Conservation (phyloP, 2,888 invertebrate genomes). For the Ophioninae sp. region DNA sequence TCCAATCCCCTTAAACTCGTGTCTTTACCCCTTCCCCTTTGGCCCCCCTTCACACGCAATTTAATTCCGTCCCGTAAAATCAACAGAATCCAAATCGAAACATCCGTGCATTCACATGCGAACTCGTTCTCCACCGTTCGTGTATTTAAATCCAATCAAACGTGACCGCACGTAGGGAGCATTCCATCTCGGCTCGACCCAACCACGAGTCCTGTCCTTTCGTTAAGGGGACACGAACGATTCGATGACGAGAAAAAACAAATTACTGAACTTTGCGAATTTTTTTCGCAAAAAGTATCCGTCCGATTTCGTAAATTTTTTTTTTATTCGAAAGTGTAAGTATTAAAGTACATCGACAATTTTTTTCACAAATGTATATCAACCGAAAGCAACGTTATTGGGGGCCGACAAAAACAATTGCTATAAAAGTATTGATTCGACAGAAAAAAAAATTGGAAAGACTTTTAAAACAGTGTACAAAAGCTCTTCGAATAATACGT, state of each 20-base stretch:
- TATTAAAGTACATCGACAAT: too few relatives aligned
- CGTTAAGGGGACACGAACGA: not conserved
- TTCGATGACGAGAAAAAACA: not conserved
- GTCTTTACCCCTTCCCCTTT: conserved; percentile 17
- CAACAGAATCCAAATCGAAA: conserved; percentile 39
- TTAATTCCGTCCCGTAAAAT: conserved; percentile 49
- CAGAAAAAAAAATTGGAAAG: too few relatives aligned
- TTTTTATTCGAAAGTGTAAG: too few relatives aligned
- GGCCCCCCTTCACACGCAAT: conserved; percentile 33
- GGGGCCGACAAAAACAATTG: too few relatives aligned
- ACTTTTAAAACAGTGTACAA: too few relatives aligned
- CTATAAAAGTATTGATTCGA: too few relatives aligned
- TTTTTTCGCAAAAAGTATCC: too few relatives aligned
- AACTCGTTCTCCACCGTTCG: conserved; percentile 14
- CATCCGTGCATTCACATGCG: conserved; percentile 22
- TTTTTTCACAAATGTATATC: too few relatives aligned
- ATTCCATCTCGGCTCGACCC: not conserved
- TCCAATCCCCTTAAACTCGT: conserved; percentile 4
- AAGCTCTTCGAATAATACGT: too few relatives aligned
- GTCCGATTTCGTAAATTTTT: too few relatives aligned
- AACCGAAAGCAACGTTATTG: too few relatives aligned
- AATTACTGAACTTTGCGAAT: too few relatives aligned
- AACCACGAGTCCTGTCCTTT: not conserved
- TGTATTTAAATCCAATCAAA: conserved; percentile 20
- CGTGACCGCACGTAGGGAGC: not conserved